phyloP scores from a whole-genome alignment of 2,113 vertebrate genomes.

The Hyperopisus bebe region DNA sequence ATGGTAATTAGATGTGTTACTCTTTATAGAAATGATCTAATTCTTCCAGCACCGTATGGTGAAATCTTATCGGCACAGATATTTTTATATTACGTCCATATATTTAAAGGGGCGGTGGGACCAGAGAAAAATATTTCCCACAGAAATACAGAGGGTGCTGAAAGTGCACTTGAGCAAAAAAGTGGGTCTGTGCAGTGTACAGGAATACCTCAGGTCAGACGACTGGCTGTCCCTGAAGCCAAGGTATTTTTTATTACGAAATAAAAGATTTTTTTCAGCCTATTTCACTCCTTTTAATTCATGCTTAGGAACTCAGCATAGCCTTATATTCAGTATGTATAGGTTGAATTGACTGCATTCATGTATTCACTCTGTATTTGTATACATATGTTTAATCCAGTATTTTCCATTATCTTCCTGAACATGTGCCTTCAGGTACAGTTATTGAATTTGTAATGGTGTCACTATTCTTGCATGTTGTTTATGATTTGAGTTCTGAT shows the following conservation, averaged over 20 bases:
- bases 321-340: neutral
- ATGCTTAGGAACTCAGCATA: neutral
- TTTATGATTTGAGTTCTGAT: neutral
- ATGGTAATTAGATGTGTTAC: neutral
- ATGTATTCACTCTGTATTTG: neutral
- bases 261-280: neutral
- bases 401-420: neutral
- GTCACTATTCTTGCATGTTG: neutral
- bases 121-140: neutral
- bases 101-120: neutral
- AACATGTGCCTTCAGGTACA: neutral
- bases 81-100: neutral
- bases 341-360: neutral
- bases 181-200: neutral
- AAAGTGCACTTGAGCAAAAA: neutral
- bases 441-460: neutral
- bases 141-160: neutral
- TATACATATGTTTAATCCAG: neutral
- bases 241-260: neutral
- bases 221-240: neutral
- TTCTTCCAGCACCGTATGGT: neutral
- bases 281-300: neutral
- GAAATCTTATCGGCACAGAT: neutral
- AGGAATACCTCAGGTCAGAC: neutral
- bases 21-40: neutral